Conservation (phyloP, 2,113 vertebrate species). For the Urocitellus parryii region DNA sequence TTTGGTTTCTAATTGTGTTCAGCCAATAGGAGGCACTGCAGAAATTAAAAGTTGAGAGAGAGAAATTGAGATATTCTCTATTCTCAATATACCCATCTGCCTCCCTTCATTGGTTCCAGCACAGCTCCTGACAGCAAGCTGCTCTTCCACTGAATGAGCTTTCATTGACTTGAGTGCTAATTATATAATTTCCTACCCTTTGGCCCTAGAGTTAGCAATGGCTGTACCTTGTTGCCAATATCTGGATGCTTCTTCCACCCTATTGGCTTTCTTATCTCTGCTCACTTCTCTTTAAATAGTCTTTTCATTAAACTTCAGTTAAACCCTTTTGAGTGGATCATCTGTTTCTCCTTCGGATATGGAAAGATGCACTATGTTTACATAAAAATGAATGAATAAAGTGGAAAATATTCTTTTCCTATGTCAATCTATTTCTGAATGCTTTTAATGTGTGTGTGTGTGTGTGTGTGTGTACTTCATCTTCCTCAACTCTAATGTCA, state of each 20-base stretch:
- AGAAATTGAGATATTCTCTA: neutral
- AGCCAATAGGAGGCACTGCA: neutral
- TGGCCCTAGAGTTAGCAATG: neutral
- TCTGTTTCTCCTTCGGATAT: neutral
- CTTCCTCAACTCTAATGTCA: neutral
- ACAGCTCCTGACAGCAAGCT: neutral
- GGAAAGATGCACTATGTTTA: neutral
- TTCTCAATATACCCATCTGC: neutral
- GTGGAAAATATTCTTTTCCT: neutral
- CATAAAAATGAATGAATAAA: neutral
- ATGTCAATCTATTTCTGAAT: neutral
- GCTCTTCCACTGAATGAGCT: neutral
- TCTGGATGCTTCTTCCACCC: neutral
- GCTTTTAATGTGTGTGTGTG: neutral
- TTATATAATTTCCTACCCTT: neutral
- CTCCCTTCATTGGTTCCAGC: neutral
- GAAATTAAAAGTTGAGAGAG: neutral
- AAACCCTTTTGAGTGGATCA: neutral
- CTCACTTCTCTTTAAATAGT: neutral
- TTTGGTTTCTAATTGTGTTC: neutral
- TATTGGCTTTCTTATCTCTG: neutral
- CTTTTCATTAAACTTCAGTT: constrained; percentile 6
- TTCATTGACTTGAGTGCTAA: neutral
- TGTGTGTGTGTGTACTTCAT: neutral
- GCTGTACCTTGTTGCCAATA: neutral